Evolutionary conservation across 35 echinoderm and acorn worm genomes (phyloP), one percentile per base, ranked within the genome.

Genomic region (Ophiothrix spiculata): DNA sequence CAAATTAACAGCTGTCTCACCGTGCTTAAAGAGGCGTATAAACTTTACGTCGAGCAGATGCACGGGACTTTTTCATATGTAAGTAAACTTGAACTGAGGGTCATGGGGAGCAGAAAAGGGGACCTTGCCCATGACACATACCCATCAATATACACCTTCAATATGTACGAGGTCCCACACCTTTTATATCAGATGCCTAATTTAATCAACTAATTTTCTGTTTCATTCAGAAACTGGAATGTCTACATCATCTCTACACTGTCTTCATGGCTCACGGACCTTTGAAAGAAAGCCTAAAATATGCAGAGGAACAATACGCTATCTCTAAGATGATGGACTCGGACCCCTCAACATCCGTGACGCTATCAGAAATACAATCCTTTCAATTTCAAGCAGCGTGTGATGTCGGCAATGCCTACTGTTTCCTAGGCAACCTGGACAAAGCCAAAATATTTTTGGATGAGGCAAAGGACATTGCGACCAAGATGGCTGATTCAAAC

Each of bases 341-440:
- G 23, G 38, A 12, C 16, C 12, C 40, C 39, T 33, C 21, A 17
- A 49, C 10, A 31, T 35, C 31, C 40, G n/a, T 33, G 19, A 35
- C 81, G 4, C 21, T 8, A 56, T 56, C 40, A 37, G 42, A 28
- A 64, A 1, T 42, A 0, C 31, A 45, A 33, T 33, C 63, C 23
- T 35, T 84, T 32, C 81, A 60, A 33, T 84, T 84, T 35, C 81
- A 84, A 45, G 81, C 81, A 33, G 81, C 81, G 13, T 60, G 54
- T 54, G 81, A 84, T 60, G 23, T 84, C 15, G 81, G 81, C 29
- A 84, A 84, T 60, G 81, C 81, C 37, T 56, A 84, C 81, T 60
- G 81, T 74, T 84, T 84, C 81, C 81, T 84, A 4, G 81, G 81
- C 54, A 84, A 84, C 81, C 36, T 84, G 32, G 31, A 37, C 23